Evolutionary conservation across 2,797 vertebrate genomes (phyloP).

Genomic region (Novumbra hubbsi): DNA sequence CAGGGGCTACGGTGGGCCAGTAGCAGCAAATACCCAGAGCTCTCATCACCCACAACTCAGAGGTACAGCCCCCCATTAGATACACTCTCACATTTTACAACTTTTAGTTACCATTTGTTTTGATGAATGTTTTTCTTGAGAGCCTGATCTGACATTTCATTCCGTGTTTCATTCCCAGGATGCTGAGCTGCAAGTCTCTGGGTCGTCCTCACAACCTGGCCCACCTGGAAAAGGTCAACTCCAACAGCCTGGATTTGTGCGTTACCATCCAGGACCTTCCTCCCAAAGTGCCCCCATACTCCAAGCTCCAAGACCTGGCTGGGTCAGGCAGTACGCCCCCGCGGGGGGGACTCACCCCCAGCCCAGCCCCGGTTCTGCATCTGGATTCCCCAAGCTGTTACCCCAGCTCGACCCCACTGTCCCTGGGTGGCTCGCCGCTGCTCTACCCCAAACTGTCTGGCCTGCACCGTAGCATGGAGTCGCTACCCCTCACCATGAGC

Average conservation of each 20-base stretch:
- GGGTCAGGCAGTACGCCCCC: slow-evolving; percentile 56
- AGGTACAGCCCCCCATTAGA: slow-evolving; percentile 71
- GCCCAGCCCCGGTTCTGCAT: slow-evolving; percentile 93
- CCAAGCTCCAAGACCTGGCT: slow-evolving; percentile 84
- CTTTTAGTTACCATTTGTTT: not conserved
- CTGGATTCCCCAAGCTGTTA: slow-evolving; percentile 93
- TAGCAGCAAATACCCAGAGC: slow-evolving; percentile 84
- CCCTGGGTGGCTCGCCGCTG: slow-evolving; percentile 72
- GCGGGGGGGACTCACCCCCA: slow-evolving; percentile 88
- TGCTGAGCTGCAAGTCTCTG: slow-evolving; percentile 85
- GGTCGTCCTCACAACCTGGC: slow-evolving; percentile 89
- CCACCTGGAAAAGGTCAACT: slow-evolving; percentile 94
- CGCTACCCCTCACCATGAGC: slow-evolving; percentile 93
- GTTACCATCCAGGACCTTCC: slow-evolving; percentile 79
- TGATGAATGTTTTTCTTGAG: not conserved
- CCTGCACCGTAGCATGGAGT: slow-evolving; percentile 97
- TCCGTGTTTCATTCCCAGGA: slow-evolving; percentile 53
- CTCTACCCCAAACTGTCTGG: slow-evolving; percentile 91
- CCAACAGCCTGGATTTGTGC: slow-evolving; percentile 91
- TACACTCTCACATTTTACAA: not conserved
- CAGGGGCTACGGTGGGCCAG: slow-evolving; percentile 79
- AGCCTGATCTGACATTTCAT: slow-evolving; percentile 20
- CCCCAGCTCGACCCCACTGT: slow-evolving; percentile 80
- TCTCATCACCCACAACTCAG: slow-evolving; percentile 86
- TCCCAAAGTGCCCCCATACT: slow-evolving; percentile 77